Conservation (phyloP, 2,888 invertebrate species). For the Lamellibrachia columna region DNA sequence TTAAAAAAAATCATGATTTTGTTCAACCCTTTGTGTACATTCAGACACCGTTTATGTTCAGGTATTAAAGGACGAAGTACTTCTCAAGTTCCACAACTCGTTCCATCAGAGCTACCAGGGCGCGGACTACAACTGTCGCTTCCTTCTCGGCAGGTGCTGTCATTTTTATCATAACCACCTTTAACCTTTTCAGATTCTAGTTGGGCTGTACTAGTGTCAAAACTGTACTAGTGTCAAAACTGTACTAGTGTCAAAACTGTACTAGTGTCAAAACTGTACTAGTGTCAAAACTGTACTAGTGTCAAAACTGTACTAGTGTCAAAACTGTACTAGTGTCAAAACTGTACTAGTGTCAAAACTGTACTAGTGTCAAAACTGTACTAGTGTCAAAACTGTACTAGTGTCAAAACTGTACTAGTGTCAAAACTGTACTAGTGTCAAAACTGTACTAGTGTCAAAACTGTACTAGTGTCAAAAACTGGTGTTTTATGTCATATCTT, state of each 20-base stretch:
- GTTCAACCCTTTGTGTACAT: background rate
- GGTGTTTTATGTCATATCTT: background rate
- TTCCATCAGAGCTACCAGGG: conserved; percentile 82
- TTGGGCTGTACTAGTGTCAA: background rate
- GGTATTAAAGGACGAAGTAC: conserved; percentile 74
- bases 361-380: no score
- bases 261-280: no score
- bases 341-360: no score
- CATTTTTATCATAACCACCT: background rate
- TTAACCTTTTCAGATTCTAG: background rate
- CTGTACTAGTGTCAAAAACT: background rate
- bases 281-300: no score
- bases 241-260: no score
- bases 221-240: no score
- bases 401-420: no score
- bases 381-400: no score
- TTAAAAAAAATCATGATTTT: background rate
- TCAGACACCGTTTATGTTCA: conserved; percentile 33
- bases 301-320: no score
- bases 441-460: no score
- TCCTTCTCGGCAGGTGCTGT: conserved; percentile 72
- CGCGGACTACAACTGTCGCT: conserved; percentile 80
- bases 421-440: no score
- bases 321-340: no score
- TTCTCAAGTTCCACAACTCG: conserved; percentile 78